These are phyloP conservation scores for Sicus ferrugineus DNA, from an alignment of 2,888 invertebrate species.

Conservation along the genomic window DNA sequence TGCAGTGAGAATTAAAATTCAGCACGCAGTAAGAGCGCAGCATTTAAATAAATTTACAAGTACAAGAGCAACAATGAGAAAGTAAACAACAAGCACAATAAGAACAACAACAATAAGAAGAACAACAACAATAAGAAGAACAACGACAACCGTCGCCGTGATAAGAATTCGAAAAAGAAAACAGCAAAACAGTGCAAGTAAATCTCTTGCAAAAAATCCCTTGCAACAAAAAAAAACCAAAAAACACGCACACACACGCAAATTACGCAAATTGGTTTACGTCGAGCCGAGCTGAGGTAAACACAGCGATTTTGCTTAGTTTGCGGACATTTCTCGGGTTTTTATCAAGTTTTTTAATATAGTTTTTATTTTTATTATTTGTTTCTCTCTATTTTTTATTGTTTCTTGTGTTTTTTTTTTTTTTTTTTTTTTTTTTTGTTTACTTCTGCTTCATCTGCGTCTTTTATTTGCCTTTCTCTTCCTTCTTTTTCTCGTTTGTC, in stretches of 20 bases:
- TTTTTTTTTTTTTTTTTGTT: neutral
- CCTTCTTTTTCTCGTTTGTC: neutral
- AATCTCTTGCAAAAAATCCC: conserved; percentile 11
- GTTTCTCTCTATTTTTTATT: conserved; percentile 5
- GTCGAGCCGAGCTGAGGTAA: conserved; percentile 10
- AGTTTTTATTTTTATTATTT: conserved; percentile 1
- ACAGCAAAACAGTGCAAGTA: conserved; percentile 10
- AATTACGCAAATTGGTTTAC: conserved; percentile 29
- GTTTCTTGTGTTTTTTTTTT: conserved; percentile 5
- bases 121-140: neutral
- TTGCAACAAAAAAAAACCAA: conserved; percentile 14
- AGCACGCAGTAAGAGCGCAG: neutral
- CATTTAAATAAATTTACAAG: conserved; percentile 5
- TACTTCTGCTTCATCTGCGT: neutral
- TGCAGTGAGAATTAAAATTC: conserved; percentile 1
- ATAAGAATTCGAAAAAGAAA: neutral
- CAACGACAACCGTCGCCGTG: neutral
- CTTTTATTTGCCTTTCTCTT: neutral
- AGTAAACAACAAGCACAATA: neutral
- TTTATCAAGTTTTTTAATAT: conserved; percentile 22
- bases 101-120: neutral
- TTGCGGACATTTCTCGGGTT: conserved; percentile 8
- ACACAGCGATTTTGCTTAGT: conserved; percentile 18
- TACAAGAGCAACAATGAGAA: neutral
- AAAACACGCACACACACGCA: conserved; percentile 21